Percentiles rank a stretch among this genome's conserved stretches.
Conservation (phyloP, 1,140 invertebrate genomes). For the Centruroides vittatus region DNA sequence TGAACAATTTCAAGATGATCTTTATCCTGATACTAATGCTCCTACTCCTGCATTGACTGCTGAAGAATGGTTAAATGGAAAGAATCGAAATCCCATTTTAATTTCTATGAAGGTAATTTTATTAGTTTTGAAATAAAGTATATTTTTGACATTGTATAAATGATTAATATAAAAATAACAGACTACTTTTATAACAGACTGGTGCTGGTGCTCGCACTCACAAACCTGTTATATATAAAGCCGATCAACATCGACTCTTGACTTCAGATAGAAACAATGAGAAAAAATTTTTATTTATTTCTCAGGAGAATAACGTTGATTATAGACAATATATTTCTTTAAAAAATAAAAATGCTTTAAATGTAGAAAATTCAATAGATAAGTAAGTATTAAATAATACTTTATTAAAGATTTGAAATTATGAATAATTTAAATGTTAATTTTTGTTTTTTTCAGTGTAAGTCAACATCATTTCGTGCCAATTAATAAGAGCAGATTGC, state of each 20-base stretch:
- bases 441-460: not conserved
- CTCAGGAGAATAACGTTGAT: slow-evolving; percentile 64
- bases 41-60: slow-evolving; percentile 66
- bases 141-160: no score
- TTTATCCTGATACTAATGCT: slow-evolving; percentile 82
- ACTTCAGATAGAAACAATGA: slow-evolving; percentile 55
- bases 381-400: no score
- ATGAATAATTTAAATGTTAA: not conserved
- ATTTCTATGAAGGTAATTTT: slow-evolving; percentile 54
- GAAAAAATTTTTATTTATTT: slow-evolving; percentile 69
- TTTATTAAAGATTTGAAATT: no score
- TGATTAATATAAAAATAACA: not conserved
- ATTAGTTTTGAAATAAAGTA: not conserved
- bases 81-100: slow-evolving; percentile 61
- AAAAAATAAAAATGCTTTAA: no score
- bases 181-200: slow-evolving; percentile 23
- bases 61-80: slow-evolving; percentile 72
- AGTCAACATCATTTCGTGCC: not conserved
- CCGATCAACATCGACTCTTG: slow-evolving; percentile 29
- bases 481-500: slow-evolving; percentile 4
- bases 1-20: slow-evolving; percentile 67
- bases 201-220: slow-evolving; percentile 52
- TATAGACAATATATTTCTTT: slow-evolving; percentile 43
- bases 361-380: no score
- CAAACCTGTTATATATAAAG: slow-evolving; percentile 49